These are phyloP conservation scores for Etia nguti DNA, from an alignment of 2,113 vertebrate species.

Conservation along the genomic window DNA sequence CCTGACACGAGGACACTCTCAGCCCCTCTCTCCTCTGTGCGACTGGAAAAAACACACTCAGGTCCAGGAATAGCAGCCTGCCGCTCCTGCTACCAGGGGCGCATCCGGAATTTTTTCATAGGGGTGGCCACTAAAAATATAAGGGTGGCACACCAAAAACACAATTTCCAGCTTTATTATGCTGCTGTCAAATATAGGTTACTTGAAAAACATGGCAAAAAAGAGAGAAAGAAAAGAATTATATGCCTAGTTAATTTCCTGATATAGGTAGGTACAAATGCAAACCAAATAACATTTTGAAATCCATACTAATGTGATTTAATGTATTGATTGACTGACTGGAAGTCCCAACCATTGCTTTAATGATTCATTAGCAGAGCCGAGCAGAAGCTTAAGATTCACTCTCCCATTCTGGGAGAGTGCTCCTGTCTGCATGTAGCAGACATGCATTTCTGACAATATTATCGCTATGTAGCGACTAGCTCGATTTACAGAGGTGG, in stretches of 20 bases:
- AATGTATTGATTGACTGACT: neutral
- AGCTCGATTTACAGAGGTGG: neutral
- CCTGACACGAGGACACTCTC: neutral
- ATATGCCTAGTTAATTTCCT: neutral
- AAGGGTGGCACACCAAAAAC: neutral
- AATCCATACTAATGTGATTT: neutral
- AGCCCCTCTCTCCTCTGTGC: neutral
- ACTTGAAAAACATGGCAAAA: neutral
- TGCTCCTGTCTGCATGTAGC: neutral
- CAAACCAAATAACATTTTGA: neutral
- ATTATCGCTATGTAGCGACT: neutral
- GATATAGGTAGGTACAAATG: neutral
- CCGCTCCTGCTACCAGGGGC: neutral
- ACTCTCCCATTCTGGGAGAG: neutral
- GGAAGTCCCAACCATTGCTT: neutral
- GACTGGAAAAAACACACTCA: neutral
- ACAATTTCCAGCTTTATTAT: neutral
- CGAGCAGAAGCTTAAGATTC: neutral
- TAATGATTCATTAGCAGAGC: neutral
- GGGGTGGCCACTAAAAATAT: neutral
- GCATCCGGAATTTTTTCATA: neutral
- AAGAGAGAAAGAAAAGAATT: neutral
- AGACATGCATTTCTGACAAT: neutral
- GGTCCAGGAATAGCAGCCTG: conserved; percentile 28
- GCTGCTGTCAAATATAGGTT: neutral